phyloP scores from a whole-genome alignment of 2,113 vertebrate species.

The Pimephales promelas region DNA sequence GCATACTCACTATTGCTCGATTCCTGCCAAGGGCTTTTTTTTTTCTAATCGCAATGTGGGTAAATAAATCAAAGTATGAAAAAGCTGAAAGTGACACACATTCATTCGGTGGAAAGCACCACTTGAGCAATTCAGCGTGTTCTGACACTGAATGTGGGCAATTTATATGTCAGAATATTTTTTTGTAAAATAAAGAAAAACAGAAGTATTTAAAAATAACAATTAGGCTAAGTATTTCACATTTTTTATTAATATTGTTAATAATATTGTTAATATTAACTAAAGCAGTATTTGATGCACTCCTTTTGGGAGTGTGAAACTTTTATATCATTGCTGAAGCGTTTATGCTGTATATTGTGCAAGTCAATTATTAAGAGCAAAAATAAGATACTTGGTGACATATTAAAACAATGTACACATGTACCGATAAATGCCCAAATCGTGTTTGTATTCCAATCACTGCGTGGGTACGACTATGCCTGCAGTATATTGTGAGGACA shows the following conservation, averaged over 20 bases:
- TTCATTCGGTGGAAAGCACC: slow-evolving; percentile 25
- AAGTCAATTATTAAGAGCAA: not conserved
- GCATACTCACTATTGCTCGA: slow-evolving; percentile 21
- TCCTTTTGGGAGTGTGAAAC: not conserved
- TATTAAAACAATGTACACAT: not conserved
- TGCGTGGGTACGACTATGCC: slow-evolving; percentile 18
- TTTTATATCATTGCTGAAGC: not conserved
- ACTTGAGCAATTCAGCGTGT: slow-evolving; percentile 11
- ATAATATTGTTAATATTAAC: too few species aligned
- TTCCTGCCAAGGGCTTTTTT: slow-evolving; percentile 42
- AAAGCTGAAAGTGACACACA: slow-evolving; percentile 38
- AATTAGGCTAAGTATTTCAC: too few species aligned
- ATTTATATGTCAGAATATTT: not conserved
- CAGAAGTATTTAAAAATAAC: too few species aligned
- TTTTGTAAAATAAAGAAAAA: too few species aligned
- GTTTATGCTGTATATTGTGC: not conserved
- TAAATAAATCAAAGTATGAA: slow-evolving; percentile 57
- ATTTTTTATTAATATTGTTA: too few species aligned
- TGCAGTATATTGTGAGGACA: slow-evolving; percentile 41
- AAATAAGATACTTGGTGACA: not conserved
- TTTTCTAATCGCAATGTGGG: slow-evolving; percentile 37
- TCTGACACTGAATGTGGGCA: not conserved
- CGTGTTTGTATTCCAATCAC: slow-evolving; percentile 33
- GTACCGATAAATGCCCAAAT: slow-evolving; percentile 2
- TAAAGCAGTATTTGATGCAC: too few species aligned